Evolutionary conservation across 2,888 invertebrate genomes (phyloP).

Genomic region (Hydrotaea cyrtoneurina): DNA sequence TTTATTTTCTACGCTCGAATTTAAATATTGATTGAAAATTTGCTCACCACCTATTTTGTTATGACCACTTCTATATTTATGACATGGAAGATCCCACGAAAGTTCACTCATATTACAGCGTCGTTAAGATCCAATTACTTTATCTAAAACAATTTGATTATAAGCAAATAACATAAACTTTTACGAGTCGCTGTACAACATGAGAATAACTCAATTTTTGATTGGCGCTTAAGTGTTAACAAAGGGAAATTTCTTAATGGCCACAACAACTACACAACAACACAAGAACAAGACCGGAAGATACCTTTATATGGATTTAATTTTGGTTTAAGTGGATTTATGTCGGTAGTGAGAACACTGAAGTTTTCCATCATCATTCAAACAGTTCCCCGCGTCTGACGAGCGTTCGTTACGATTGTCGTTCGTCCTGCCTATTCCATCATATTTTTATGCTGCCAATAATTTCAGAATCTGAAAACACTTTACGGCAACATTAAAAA

Average conservation of each 20-base stretch:
- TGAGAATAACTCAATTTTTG: background rate
- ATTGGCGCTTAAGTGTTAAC: constrained; percentile 24
- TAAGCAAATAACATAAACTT: constrained; percentile 8
- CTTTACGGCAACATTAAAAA: constrained; percentile 10
- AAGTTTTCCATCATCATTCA: constrained; percentile 14
- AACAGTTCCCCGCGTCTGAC: background rate
- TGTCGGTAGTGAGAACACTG: too few species aligned
- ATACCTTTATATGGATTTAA: constrained; percentile 20
- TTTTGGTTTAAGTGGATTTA: constrained; percentile 5
- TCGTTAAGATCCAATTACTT: background rate
- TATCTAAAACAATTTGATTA: constrained; percentile 14
- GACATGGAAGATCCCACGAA: background rate
- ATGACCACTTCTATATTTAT: background rate
- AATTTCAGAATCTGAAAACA: constrained; percentile 8
- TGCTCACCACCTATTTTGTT: background rate
- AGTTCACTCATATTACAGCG: background rate
- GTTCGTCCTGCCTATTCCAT: background rate
- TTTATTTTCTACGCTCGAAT: too few species aligned
- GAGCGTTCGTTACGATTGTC: too few species aligned
- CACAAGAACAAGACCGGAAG: background rate
- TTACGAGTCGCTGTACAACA: background rate
- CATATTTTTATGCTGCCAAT: background rate
- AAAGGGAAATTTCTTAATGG: constrained; percentile 8
- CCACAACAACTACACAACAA: background rate
- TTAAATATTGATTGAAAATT: too few species aligned